phyloP scores from a whole-genome alignment of 2,113 vertebrate genomes.

The Oreotrochilus melanogaster region DNA sequence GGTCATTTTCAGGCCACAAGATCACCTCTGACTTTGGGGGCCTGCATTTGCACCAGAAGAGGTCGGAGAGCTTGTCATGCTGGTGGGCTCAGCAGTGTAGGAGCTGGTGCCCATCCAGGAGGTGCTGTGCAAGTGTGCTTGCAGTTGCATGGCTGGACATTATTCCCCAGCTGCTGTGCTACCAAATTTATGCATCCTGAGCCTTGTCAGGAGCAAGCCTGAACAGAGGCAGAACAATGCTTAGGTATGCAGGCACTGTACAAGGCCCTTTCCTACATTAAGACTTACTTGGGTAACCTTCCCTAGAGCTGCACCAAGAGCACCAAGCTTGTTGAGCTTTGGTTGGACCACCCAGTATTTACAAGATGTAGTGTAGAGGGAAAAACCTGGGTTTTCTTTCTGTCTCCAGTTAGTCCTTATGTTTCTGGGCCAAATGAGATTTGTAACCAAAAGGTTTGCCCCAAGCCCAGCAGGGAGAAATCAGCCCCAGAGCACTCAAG shows the following conservation, averaged over 20 bases:
- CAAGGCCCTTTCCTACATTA: background rate
- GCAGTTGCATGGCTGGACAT: rapidly evolving
- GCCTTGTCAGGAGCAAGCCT: background rate
- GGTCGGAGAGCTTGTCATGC: background rate
- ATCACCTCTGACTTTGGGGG: background rate
- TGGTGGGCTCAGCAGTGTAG: background rate
- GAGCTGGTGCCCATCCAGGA: background rate
- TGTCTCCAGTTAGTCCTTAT: background rate
- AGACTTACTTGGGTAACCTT: background rate
- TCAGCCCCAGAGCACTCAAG: rapidly evolving
- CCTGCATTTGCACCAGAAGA: background rate
- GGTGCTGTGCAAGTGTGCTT: background rate
- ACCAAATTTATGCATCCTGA: background rate
- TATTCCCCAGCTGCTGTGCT: background rate
- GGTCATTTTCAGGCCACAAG: background rate
- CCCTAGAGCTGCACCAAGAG: background rate
- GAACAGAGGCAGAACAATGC: background rate
- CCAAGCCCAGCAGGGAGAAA: background rate
- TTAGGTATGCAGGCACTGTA: rapidly evolving
- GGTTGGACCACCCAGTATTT: rapidly evolving
- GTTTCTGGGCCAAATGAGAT: background rate
- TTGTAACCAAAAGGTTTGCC: background rate
- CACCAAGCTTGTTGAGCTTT: background rate
- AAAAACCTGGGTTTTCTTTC: background rate
- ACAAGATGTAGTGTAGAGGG: rapidly evolving